phyloP scores from a whole-genome alignment of 2,888 invertebrate species.

The Anthophora plumipes region DNA sequence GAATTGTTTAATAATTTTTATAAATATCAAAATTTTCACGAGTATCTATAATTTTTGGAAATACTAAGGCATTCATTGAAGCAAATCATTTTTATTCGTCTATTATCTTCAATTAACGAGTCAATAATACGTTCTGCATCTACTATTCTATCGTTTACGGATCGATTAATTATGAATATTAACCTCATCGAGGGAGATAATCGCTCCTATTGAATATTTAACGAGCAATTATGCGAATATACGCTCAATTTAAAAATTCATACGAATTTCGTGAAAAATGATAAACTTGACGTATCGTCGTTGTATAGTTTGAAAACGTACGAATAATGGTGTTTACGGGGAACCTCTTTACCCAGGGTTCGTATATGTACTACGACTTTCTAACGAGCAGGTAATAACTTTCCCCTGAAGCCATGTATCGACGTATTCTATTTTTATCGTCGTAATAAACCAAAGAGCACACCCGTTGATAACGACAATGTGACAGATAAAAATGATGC shows the following conservation, averaged over 20 bases:
- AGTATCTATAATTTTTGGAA: too few relatives aligned
- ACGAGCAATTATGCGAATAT: background rate
- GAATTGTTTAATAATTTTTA: background rate
- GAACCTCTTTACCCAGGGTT: background rate
- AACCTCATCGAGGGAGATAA: background rate
- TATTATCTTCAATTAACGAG: background rate
- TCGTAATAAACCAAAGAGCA: slow-evolving; percentile 1
- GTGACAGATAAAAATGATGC: background rate
- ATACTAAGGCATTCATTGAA: too few relatives aligned
- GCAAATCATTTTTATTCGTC: background rate
- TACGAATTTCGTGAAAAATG: background rate
- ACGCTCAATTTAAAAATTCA: background rate
- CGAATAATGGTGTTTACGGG: slow-evolving; percentile 5
- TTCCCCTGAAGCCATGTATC: slow-evolving; percentile 11
- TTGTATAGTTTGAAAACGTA: background rate
- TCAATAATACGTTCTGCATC: background rate
- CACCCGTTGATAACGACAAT: background rate
- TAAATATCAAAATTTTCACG: background rate
- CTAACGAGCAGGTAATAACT: slow-evolving; percentile 27
- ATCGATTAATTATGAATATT: background rate
- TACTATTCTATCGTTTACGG: background rate
- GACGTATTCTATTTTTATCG: slow-evolving; percentile 34
- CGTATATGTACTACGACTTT: slow-evolving; percentile 1
- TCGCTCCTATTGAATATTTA: background rate
- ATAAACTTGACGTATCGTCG: background rate